Conservation (phyloP, 2,797 vertebrate species). For the Aotus griseimembra region DNA sequence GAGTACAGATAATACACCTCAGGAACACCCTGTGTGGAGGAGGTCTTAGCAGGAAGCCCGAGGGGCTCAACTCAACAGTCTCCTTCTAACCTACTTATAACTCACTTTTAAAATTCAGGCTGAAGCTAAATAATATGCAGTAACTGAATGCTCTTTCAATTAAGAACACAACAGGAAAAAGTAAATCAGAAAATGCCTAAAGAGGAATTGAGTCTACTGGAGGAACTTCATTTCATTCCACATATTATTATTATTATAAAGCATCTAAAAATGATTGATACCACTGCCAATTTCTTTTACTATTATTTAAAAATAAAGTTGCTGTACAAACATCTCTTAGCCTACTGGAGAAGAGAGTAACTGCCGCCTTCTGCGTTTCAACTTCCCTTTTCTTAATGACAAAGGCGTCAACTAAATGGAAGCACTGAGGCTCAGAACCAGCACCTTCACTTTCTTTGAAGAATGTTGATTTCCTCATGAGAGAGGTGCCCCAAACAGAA, state of each 20-base stretch:
- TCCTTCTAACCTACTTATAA: constrained; percentile 27
- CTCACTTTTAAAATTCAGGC: not conserved
- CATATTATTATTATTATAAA: constrained; percentile 6
- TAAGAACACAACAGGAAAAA: not conserved
- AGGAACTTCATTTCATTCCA: constrained; percentile 1
- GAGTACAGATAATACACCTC: not conserved
- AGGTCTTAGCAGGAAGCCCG: not conserved
- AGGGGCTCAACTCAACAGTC: not conserved
- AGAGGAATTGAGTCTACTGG: not conserved
- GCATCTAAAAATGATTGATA: not conserved
- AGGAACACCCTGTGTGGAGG: not conserved
- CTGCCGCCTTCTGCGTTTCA: not conserved
- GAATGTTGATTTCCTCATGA: constrained; percentile 24
- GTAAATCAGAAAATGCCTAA: constrained; percentile 14
- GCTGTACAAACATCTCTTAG: not conserved
- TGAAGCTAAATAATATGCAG: not conserved
- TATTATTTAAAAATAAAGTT: constrained; percentile 2
- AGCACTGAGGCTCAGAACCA: not conserved
- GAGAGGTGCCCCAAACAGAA: not conserved
- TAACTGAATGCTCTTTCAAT: constrained; percentile 3
- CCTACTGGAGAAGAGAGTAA: not conserved
- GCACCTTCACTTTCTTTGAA: constrained; percentile 51
- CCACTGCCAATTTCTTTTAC: not conserved
- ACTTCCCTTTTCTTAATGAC: not conserved
- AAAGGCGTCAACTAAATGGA: not conserved